A percentile compares a stretch with the other conserved stretches of the same genome.
Evolutionary conservation across 2,113 vertebrate species (phyloP).

Genomic region (Desmodus rotundus): DNA sequence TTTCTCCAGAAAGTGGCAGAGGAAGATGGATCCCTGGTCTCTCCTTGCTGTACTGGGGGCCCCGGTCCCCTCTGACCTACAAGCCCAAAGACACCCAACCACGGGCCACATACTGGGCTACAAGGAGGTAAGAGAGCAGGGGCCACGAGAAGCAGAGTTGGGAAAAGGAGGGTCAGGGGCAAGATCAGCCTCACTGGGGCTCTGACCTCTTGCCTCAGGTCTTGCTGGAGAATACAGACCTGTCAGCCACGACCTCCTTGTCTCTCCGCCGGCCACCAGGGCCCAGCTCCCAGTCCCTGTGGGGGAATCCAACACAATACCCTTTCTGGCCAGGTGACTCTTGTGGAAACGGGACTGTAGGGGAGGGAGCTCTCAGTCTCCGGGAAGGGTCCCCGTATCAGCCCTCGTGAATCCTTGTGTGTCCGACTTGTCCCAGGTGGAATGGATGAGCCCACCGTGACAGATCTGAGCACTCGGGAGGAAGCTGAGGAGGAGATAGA

Average conservation of each 20-base stretch:
- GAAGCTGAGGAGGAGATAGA: constrained; percentile 88
- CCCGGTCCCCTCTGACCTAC: constrained; percentile 86
- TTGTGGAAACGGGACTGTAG: background rate
- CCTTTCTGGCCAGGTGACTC: constrained; percentile 89
- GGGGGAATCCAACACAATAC: constrained; percentile 91
- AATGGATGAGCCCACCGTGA: constrained; percentile 91
- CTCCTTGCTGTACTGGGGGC: constrained; percentile 80
- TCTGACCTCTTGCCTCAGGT: constrained; percentile 77
- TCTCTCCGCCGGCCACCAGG: constrained; percentile 90
- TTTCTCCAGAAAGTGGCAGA: constrained; percentile 82
- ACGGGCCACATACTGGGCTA: constrained; percentile 91
- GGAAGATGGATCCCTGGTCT: constrained; percentile 82
- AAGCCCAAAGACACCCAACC: constrained; percentile 90
- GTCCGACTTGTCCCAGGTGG: constrained; percentile 79
- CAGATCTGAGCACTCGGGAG: constrained; percentile 84
- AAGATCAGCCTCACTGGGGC: background rate
- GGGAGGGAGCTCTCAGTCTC: background rate
- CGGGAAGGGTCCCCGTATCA: background rate
- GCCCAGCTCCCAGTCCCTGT: constrained; percentile 85
- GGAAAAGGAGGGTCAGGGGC: background rate
- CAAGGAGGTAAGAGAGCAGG: constrained; percentile 83
- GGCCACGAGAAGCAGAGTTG: background rate
- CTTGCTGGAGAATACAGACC: constrained; percentile 85
- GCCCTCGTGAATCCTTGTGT: background rate
- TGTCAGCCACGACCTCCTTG: constrained; percentile 90